Percentiles rank a stretch among this genome's conserved stretches.
phyloP scores from a whole-genome alignment of 1,140 invertebrate species.

The Nephotettix cincticeps region DNA sequence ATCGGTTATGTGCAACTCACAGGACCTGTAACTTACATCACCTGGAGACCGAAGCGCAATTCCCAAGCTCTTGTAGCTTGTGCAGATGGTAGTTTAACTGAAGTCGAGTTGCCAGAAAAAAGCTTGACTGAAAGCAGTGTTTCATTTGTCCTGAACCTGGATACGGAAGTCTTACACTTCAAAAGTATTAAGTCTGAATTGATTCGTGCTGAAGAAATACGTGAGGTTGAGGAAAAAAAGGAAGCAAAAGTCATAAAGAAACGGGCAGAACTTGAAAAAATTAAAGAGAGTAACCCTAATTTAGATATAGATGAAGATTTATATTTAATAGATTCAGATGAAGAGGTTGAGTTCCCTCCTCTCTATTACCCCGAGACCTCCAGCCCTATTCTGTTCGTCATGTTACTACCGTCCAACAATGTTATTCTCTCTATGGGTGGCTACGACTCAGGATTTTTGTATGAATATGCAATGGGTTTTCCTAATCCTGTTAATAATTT shows the following conservation, averaged over 20 bases:
- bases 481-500: constrained; percentile 47
- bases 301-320: constrained; percentile 58
- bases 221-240: constrained; percentile 49
- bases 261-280: constrained; percentile 52
- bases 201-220: constrained; percentile 48
- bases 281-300: constrained; percentile 55
- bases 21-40: constrained; percentile 60
- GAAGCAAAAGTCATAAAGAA: constrained; percentile 55
- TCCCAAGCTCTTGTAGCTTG: constrained; percentile 4
- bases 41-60: constrained; percentile 59
- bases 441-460: constrained; percentile 73
- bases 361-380: neutral
- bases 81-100: neutral
- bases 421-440: constrained; percentile 63
- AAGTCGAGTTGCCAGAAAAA: neutral
- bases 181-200: constrained; percentile 59
- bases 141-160: neutral
- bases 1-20: constrained; percentile 64
- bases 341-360: constrained; percentile 17
- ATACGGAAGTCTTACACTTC: constrained; percentile 45
- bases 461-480: constrained; percentile 56
- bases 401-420: constrained; percentile 39
- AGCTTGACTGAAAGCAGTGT: neutral
- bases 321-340: constrained; percentile 44
- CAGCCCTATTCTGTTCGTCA: constrained; percentile 35